Evolutionary conservation across 1,140 invertebrate species (phyloP).

Genomic region (Brachionus calyciflorus): DNA sequence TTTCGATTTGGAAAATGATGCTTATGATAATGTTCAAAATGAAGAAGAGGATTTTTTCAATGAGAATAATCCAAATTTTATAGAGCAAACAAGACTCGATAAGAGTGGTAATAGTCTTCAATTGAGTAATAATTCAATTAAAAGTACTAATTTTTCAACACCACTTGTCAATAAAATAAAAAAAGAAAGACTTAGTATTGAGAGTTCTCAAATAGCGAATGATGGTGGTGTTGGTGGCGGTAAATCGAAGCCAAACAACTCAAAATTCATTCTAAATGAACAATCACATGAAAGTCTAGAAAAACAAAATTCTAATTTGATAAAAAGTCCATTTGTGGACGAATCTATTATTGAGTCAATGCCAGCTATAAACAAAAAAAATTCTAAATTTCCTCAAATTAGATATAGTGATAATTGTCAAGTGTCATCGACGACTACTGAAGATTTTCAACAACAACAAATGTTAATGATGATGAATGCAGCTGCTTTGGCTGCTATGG

Average conservation of each 20-base stretch:
- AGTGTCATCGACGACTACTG: not conserved
- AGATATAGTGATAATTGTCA: not conserved
- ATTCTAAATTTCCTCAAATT: not conserved
- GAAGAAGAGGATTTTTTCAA: not conserved
- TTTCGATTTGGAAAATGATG: not conserved
- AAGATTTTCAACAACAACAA: too few species aligned
- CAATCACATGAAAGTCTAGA: not conserved
- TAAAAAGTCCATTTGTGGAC: not conserved
- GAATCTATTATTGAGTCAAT: not conserved
- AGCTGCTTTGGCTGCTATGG: not conserved
- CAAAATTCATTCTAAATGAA: too few species aligned
- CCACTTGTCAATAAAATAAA: not conserved
- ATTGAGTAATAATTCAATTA: not conserved
- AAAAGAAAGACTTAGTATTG: not conserved
- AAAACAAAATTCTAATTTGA: not conserved
- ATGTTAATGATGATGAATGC: not conserved
- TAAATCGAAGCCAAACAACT: too few species aligned
- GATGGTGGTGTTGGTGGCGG: too few species aligned
- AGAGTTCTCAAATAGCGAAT: not conserved
- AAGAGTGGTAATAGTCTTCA: too few species aligned
- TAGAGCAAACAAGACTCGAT: too few species aligned
- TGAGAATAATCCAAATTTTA: not conserved
- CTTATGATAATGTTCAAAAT: not conserved
- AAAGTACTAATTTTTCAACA: not conserved
- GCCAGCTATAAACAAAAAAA: not conserved